phyloP scores from a whole-genome alignment of 2,888 invertebrate species.

The Charanyca ferruginea region DNA sequence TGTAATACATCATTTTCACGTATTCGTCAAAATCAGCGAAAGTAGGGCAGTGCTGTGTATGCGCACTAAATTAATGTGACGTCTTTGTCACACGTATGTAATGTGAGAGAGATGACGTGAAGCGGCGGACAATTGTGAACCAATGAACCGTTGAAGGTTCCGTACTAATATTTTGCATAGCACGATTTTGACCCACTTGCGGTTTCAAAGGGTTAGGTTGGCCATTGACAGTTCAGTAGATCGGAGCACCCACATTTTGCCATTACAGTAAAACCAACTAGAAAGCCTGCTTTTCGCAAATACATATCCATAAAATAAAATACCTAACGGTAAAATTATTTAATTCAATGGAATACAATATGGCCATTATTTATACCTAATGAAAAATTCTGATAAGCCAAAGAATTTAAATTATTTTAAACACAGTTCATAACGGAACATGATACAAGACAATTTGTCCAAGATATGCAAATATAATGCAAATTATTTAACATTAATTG shows the following conservation, averaged over 20 bases:
- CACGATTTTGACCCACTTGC: conserved; percentile 7
- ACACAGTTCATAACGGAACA: conserved; percentile 35
- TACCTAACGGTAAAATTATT: background rate
- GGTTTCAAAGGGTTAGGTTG: conserved; percentile 1
- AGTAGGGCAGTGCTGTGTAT: conserved; percentile 62
- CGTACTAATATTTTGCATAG: conserved; percentile 33
- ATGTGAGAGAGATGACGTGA: conserved; percentile 47
- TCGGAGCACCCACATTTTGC: background rate
- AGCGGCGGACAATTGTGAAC: conserved; percentile 15
- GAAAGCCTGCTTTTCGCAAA: background rate
- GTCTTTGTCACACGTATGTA: conserved; percentile 50
- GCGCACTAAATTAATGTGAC: conserved; percentile 28
- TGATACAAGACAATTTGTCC: conserved; percentile 30
- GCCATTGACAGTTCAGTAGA: background rate
- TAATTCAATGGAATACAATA: conserved; percentile 2
- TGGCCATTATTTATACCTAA: background rate
- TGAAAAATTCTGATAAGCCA: background rate
- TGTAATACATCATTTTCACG: conserved; percentile 63
- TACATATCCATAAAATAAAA: background rate
- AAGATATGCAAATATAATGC: conserved; percentile 42
- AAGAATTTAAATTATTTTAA: conserved; percentile 36
- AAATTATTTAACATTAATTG: conserved; percentile 41
- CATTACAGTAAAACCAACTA: background rate
- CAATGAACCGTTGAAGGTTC: conserved; percentile 29
- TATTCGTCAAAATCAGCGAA: conserved; percentile 70